These are phyloP conservation scores for Scolopax rusticola DNA, from an alignment of 2,797 vertebrate genomes.

Conservation along the genomic window DNA sequence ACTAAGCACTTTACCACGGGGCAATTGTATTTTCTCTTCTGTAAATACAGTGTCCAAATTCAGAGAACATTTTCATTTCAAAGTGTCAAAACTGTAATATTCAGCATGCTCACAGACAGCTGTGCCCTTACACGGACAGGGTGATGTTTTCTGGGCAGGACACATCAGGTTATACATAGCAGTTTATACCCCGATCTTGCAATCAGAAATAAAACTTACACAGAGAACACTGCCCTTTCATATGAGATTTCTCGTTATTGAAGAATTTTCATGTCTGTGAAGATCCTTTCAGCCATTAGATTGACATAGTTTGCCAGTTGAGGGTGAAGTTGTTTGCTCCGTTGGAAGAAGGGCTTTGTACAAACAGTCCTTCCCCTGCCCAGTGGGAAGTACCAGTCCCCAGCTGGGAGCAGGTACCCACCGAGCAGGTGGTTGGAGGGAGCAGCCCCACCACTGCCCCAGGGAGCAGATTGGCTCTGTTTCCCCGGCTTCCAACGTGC, in stretches of 20 bases:
- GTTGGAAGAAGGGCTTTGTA: neutral
- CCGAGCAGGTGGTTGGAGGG: neutral
- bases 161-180: neutral
- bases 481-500: neutral
- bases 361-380: neutral
- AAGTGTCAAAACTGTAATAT: neutral
- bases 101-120: fast-evolving
- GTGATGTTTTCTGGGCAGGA: neutral
- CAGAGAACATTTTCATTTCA: neutral
- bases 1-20: neutral
- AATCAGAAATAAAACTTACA: neutral
- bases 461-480: neutral
- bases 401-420: neutral
- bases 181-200: fast-evolving
- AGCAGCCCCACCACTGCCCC: neutral
- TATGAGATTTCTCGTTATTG: neutral
- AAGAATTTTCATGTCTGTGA: neutral
- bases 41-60: neutral
- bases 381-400: fast-evolving
- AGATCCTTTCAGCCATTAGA: neutral
- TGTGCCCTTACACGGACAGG: neutral
- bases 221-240: neutral
- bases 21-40: neutral
- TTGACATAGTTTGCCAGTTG: neutral
- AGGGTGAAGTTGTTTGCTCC: neutral